phyloP scores from a whole-genome alignment of 2,888 invertebrate species.

The Napeogenes sylphis region DNA sequence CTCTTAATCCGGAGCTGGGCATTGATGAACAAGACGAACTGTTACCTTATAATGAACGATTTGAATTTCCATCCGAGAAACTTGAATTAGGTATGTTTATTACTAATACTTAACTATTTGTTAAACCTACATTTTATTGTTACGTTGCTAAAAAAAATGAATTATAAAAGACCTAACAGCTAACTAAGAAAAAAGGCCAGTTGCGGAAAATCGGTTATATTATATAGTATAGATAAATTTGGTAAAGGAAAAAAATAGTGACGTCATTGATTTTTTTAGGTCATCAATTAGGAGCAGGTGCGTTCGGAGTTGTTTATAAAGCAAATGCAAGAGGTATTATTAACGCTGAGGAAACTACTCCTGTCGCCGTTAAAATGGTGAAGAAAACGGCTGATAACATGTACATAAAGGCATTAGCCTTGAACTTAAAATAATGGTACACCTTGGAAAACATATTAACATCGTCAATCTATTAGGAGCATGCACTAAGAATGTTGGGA shows the following conservation, averaged over 20 bases:
- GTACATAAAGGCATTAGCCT: slow-evolving; percentile 91
- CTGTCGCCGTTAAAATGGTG: slow-evolving; percentile 97
- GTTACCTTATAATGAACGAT: slow-evolving; percentile 92
- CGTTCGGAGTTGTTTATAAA: slow-evolving; percentile 96
- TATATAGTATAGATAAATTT: too few relatives aligned
- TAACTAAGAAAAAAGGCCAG: too few relatives aligned
- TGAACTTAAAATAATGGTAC: slow-evolving; percentile 97
- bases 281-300: slow-evolving; percentile 93
- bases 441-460: slow-evolving; percentile 95
- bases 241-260: too few relatives aligned
- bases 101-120: background rate
- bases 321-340: slow-evolving; percentile 90
- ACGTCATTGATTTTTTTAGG: slow-evolving; percentile 70
- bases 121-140: background rate
- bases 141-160: too few relatives aligned
- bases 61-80: slow-evolving; percentile 93
- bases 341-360: slow-evolving; percentile 84
- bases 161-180: too few relatives aligned
- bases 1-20: slow-evolving; percentile 91
- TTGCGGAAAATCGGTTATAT: too few relatives aligned
- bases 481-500: slow-evolving; percentile 92
- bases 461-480: slow-evolving; percentile 97
- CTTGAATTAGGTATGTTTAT: slow-evolving; percentile 82
- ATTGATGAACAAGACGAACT: slow-evolving; percentile 95
- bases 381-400: slow-evolving; percentile 90